phyloP scores from a whole-genome alignment of 2,113 vertebrate genomes.

The Tautogolabrus adspersus region DNA sequence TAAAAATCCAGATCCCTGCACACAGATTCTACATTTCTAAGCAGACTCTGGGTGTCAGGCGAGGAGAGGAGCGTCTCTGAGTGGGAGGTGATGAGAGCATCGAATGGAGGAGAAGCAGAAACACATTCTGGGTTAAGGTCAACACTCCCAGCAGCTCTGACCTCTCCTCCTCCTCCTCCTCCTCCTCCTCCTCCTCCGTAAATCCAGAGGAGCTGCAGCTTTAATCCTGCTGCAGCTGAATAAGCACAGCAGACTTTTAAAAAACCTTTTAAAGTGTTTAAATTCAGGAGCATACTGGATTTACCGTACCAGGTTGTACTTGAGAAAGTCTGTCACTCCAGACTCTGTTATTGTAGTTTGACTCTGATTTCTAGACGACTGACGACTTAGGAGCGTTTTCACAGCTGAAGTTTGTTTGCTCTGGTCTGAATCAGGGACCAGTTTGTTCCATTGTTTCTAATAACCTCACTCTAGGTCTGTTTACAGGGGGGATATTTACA shows the following conservation, averaged over 20 bases:
- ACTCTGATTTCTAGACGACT: no score
- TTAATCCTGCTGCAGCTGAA: constrained; percentile 40
- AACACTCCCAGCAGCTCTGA: constrained; percentile 1
- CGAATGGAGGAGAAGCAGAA: constrained; percentile 11
- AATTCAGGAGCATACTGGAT: background rate
- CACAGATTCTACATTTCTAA: no score
- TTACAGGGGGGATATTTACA: no score
- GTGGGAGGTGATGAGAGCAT: constrained; percentile 39
- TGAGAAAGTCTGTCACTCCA: background rate
- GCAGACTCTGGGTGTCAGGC: background rate
- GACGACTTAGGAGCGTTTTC: no score
- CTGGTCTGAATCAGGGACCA: no score
- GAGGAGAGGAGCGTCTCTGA: constrained; percentile 12
- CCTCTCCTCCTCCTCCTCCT: background rate
- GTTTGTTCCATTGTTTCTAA: no score
- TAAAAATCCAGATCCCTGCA: no score
- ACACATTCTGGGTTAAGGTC: constrained; percentile 39
- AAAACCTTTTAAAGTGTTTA: background rate
- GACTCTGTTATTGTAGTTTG: background rate
- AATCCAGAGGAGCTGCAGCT: background rate
- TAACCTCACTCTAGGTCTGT: no score
- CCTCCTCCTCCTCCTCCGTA: background rate
- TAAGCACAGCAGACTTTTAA: constrained; percentile 13
- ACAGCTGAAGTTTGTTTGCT: no score
- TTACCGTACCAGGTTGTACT: background rate